phyloP scores from a whole-genome alignment of 2,888 invertebrate species.

The Plutella xylostella region DNA sequence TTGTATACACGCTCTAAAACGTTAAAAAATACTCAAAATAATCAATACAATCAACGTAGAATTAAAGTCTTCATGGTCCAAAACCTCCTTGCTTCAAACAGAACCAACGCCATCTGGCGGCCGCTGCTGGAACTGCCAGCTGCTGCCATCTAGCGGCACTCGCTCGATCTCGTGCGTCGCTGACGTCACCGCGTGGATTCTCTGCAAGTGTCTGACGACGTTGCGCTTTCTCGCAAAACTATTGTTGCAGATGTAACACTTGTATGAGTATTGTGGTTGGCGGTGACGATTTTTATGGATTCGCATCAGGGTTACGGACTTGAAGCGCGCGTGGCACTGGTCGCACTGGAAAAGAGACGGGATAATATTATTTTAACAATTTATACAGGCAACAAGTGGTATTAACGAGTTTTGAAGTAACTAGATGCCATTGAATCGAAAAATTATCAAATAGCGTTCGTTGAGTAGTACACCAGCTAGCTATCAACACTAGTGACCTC shows the following conservation, averaged over 20 bases:
- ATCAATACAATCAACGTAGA: too few relatives aligned
- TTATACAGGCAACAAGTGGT: background rate
- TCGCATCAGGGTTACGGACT: constrained; percentile 47
- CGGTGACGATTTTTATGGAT: constrained; percentile 45
- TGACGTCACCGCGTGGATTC: constrained; percentile 31
- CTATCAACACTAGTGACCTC: background rate
- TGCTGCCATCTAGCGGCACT: too few relatives aligned
- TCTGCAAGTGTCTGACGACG: constrained; percentile 39
- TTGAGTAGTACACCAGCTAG: background rate
- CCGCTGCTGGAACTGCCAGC: too few relatives aligned
- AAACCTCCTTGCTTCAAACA: too few relatives aligned
- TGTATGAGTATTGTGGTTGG: constrained; percentile 37
- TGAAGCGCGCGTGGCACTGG: constrained; percentile 44
- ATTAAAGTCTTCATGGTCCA: too few relatives aligned
- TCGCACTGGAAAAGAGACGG: constrained; percentile 33
- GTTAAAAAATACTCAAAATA: too few relatives aligned
- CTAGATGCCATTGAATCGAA: background rate
- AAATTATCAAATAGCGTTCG: background rate
- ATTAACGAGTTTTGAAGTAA: background rate
- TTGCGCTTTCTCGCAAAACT: constrained; percentile 49
- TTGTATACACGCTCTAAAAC: too few relatives aligned
- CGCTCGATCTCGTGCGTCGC: too few relatives aligned
- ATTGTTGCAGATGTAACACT: constrained; percentile 32
- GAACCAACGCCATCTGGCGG: too few relatives aligned
- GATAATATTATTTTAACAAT: background rate